Percentiles rank a stretch among this genome's conserved stretches.
Conservation (phyloP, 2,888 invertebrate genomes). For the Apeira syringaria region DNA sequence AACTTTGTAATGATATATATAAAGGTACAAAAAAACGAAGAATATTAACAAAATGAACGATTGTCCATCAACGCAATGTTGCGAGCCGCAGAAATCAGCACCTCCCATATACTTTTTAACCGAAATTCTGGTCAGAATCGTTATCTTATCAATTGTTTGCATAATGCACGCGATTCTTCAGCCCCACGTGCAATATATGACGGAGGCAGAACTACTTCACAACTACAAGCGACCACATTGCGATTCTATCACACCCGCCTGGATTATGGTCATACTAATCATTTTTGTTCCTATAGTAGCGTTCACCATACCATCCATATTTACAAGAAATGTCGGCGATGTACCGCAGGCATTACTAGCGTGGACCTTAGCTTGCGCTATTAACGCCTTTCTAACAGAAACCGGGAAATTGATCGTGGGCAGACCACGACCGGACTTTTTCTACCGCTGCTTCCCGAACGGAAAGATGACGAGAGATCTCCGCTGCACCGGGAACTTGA, state of each 20-base stretch:
- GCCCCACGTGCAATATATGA: conserved; percentile 88
- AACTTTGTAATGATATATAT: too few species aligned
- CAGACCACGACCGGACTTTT: conserved; percentile 92
- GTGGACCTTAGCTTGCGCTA: conserved; percentile 84
- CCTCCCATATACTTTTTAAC: conserved; percentile 24
- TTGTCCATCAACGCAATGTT: conserved; percentile 31
- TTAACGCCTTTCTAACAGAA: conserved; percentile 86
- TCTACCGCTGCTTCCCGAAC: conserved; percentile 91
- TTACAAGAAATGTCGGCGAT: conserved; percentile 39
- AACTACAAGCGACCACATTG: conserved; percentile 88
- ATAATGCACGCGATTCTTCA: conserved; percentile 81
- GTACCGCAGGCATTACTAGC: conserved; percentile 64
- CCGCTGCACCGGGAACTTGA: conserved; percentile 85
- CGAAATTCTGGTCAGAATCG: conserved; percentile 48
- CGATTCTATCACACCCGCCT: conserved; percentile 86
- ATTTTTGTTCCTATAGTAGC: conserved; percentile 83
- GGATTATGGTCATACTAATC: conserved; percentile 84
- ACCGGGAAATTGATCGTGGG: conserved; percentile 84
- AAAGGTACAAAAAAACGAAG: too few species aligned
- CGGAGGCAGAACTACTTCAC: conserved; percentile 88
- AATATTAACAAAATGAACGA: conserved; percentile 1
- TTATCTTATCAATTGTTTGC: conserved; percentile 42
- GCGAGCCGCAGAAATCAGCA: conserved; percentile 26
- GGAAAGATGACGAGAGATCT: conserved; percentile 77
- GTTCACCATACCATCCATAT: conserved; percentile 65